Evolutionary conservation across 2,888 invertebrate species (phyloP), one percentile per base, ranked within the genome.

Genomic region (Hirudinaria manillensis): DNA sequence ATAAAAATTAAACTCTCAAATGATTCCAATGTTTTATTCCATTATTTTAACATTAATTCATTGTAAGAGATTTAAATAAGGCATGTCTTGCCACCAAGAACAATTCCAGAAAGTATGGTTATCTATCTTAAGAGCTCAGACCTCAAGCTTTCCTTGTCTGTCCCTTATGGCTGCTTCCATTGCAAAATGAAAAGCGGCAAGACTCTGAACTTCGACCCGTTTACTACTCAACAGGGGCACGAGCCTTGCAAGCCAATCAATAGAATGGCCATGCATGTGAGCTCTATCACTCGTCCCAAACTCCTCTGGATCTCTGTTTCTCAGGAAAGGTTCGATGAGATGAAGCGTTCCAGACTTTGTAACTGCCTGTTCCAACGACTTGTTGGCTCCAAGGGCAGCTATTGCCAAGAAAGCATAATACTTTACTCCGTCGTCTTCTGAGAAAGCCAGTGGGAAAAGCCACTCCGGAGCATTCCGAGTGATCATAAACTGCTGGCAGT

Each of bases 141-240:
- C 75, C 72, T 75, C 65, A 1, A 72, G 83, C 81, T 83, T 85
- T 78, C 81, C 85, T 76, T 85, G 84, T 75, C 84, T 85, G 81
- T 94, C 93, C 85, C 98, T 98, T 75, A 99, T 97, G 55, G 94
- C 94, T 19, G 98, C 97, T 86, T 99, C 99, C 95, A 99, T 96
- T 83, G 96, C 96, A 85, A 97, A 88, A 84, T 99, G 99, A 85
- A 98, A 99, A 53, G 98, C 96, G 3, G 97, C 98, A 81, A 99
- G 87, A 84, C 94, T 95, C 82, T 95, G 89, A 0, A 98, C 97
- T 86, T 98, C 98, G 83, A 96, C 94, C 77, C 96, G 88, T 83
- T 95, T 93, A 61, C 96, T 96, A 83, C 92, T 92, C 75, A 99
- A 87, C 19, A 98, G 93, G 0, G 97, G 96, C 4, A 98, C 93